Evolutionary conservation across 2,797 vertebrate species (phyloP), one percentile per base, ranked within the genome.

Genomic region (Chelon labrosus): DNA sequence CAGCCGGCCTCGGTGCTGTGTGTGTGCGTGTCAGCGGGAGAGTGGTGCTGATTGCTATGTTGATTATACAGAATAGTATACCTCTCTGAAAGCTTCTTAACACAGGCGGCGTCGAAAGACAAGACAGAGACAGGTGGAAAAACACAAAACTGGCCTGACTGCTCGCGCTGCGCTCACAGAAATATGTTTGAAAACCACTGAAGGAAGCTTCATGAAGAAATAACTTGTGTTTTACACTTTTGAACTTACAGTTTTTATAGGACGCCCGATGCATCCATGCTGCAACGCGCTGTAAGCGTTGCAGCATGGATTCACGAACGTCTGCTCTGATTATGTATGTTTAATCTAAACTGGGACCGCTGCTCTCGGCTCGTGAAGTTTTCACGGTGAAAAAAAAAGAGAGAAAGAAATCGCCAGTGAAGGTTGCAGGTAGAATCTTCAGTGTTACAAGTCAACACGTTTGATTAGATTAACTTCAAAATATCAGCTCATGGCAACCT

Each of bases 21-120:
- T 73, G 65, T 59, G 47, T 70, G 74, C 70, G 59, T 73, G 76
- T 73, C 3, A 11, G 16, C 10, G 35, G 27, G 52, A 73, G 75
- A 77, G 83, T 76, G 84, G 44, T 12, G 73, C 77, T 87, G 90
- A 91, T 90, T 91, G 89, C 89, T 76, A 89, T 84, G 89, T 88
- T 89, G 86, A 91, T 88, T 85, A 90, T 79, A 85, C 81, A 77
- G 84, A 88, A 80, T 38, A 84, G 84, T 41, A 73, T 74, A 83
- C 53, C 65, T 75, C 70, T 71, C 75, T 85, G 85, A 86, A 83
- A 87, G 89, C 83, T 70, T 83, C 82, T 85, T 65, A 77, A 64
- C 79, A 52, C 62, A 74, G 79, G 71, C 31, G 75, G 53, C 50
- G 83, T 10, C 25, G 66, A 75, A 35, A 86, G 80, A 90, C 68